These are phyloP conservation scores for Heliconius ethilla DNA, from an alignment of 2,888 invertebrate species.

Conservation along the genomic window DNA sequence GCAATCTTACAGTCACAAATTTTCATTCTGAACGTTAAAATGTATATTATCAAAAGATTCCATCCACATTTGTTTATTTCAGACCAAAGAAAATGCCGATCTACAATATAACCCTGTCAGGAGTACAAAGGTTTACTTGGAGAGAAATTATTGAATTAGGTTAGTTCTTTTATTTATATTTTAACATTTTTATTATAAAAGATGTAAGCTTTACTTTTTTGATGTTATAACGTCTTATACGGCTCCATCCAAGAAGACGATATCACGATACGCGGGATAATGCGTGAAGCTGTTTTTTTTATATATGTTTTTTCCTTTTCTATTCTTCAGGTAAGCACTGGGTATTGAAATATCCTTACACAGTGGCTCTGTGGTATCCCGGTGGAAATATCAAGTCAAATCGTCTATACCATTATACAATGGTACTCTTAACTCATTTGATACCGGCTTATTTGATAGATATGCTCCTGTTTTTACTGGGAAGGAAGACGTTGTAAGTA, in stretches of 20 bases:
- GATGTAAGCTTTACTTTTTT: no score
- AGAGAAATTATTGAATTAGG: conserved; percentile 88
- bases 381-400: conserved; percentile 88
- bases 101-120: conserved; percentile 90
- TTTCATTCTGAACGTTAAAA: no score
- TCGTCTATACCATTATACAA: conserved; percentile 84
- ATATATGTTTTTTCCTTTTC: not conserved
- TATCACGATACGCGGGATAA: no score
- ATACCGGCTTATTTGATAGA: conserved; percentile 91
- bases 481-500: conserved; percentile 90
- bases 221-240: no score
- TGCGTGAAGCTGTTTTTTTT: no score
- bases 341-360: conserved; percentile 86
- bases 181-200: not conserved
- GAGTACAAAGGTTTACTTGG: conserved; percentile 91
- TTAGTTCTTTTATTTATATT: conserved; percentile 19
- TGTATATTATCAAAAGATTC: no score
- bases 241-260: no score
- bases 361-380: conserved; percentile 89
- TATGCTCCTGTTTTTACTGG: conserved; percentile 83
- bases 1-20: no score
- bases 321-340: conserved; percentile 74
- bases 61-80: conserved; percentile 48
- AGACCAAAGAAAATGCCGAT: conserved; percentile 79
- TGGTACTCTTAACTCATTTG: conserved; percentile 86